Evolutionary conservation across 2,888 invertebrate genomes (phyloP).

Genomic region (Platycnemis pennipes): DNA sequence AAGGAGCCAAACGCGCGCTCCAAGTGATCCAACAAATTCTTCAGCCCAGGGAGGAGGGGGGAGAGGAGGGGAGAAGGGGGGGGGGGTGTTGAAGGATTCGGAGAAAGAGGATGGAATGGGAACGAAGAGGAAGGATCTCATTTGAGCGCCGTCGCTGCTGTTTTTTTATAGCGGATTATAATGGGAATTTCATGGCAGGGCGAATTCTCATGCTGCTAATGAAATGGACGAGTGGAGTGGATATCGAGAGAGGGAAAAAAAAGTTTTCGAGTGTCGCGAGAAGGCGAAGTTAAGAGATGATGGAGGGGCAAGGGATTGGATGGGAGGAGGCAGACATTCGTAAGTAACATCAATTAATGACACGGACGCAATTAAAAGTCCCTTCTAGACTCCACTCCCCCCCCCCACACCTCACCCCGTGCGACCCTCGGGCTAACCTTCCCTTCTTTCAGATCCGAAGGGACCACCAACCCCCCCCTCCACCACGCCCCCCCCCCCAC

Average conservation of each 20-base stretch:
- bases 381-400: constrained; percentile 45
- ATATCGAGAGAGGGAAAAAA: constrained; percentile 24
- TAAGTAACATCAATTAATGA: constrained; percentile 69
- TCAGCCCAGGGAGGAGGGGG: neutral
- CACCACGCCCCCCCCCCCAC: neutral
- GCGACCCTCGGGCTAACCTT: neutral
- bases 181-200: constrained; percentile 65
- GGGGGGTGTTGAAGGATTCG: too few species aligned
- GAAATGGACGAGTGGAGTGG: constrained; percentile 61
- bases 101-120: neutral
- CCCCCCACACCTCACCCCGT: neutral
- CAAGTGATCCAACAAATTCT: neutral
- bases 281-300: constrained; percentile 32
- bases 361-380: constrained; percentile 67
- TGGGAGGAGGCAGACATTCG: constrained; percentile 50
- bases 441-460: neutral
- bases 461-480: neutral
- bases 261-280: constrained; percentile 23
- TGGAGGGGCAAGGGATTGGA: neutral
- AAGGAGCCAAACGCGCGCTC: neutral
- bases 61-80: neutral
- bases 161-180: constrained; percentile 65
- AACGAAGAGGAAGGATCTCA: constrained; percentile 30
- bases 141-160: constrained; percentile 47
- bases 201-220: constrained; percentile 64